phyloP scores from a whole-genome alignment of 2,797 vertebrate species.

The Muraenolepis orangiensis region DNA sequence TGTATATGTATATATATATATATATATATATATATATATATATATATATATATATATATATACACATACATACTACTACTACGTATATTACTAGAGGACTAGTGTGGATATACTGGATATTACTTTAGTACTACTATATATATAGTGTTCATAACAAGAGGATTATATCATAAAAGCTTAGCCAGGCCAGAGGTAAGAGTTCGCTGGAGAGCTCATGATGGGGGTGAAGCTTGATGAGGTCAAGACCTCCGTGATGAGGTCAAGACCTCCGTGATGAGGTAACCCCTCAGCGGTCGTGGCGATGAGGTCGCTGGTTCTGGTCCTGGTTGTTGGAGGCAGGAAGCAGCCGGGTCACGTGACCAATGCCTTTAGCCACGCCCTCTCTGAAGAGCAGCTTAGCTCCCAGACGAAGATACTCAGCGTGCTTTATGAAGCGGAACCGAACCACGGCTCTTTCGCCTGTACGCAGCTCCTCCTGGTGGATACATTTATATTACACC shows the following conservation, averaged over 20 bases:
- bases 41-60: too few species aligned
- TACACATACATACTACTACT: too few species aligned
- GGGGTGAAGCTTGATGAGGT: not conserved
- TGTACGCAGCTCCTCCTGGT: conserved; percentile 90
- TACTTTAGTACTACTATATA: too few species aligned
- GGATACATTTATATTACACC: not conserved
- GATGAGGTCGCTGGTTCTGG: conserved; percentile 47
- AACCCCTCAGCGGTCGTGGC: conserved; percentile 12
- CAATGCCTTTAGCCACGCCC: conserved; percentile 96
- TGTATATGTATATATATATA: too few species aligned
- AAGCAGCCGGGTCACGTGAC: conserved; percentile 89
- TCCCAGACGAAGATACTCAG: conserved; percentile 91
- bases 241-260: too few species aligned
- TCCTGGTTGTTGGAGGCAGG: conserved; percentile 71
- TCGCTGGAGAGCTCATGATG: not conserved
- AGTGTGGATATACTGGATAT: too few species aligned
- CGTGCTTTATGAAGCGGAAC: conserved; percentile 95
- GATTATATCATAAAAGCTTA: not conserved
- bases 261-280: too few species aligned
- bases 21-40: too few species aligned
- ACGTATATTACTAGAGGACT: too few species aligned
- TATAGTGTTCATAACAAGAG: too few species aligned
- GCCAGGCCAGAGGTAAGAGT: not conserved
- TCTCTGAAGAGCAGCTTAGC: conserved; percentile 96
- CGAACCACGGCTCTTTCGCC: conserved; percentile 93